Percentiles rank a stretch among this genome's conserved stretches.
phyloP scores from a whole-genome alignment of 2,113 vertebrate species.

The Oncorhynchus nerka region DNA sequence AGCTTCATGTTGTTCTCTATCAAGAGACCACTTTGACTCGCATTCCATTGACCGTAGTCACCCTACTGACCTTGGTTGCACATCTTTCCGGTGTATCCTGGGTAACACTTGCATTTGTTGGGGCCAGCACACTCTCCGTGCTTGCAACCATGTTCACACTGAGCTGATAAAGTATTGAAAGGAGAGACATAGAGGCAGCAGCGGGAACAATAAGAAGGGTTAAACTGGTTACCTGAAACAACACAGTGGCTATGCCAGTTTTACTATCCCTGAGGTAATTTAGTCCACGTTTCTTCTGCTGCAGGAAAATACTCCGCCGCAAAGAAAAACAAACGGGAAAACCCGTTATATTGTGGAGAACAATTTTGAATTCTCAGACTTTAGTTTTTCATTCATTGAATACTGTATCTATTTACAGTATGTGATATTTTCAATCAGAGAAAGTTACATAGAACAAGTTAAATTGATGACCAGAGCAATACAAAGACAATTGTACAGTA shows the following conservation, averaged over 20 bases:
- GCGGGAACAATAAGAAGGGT: neutral
- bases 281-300: neutral
- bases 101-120: slow-evolving; percentile 92
- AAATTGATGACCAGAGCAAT: neutral
- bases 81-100: slow-evolving; percentile 88
- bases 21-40: slow-evolving; percentile 10
- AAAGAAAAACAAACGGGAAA: slow-evolving; percentile 24
- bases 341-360: neutral
- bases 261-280: slow-evolving; percentile 27
- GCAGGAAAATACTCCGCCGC: slow-evolving; percentile 22
- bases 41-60: slow-evolving; percentile 53
- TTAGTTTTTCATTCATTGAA: neutral
- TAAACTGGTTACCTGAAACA: slow-evolving; percentile 17
- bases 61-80: slow-evolving; percentile 87
- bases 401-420: neutral
- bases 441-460: neutral
- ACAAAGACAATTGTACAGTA: no score
- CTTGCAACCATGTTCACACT: slow-evolving; percentile 89
- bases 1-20: neutral
- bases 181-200: slow-evolving; percentile 1
- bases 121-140: slow-evolving; percentile 89
- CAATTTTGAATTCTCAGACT: neutral
- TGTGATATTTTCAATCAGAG: neutral
- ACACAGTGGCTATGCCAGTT: neutral
- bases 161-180: slow-evolving; percentile 74